Conservation (phyloP, 37 sponge, comb jelly and placozoan species). For the Corticium candelabrum region DNA sequence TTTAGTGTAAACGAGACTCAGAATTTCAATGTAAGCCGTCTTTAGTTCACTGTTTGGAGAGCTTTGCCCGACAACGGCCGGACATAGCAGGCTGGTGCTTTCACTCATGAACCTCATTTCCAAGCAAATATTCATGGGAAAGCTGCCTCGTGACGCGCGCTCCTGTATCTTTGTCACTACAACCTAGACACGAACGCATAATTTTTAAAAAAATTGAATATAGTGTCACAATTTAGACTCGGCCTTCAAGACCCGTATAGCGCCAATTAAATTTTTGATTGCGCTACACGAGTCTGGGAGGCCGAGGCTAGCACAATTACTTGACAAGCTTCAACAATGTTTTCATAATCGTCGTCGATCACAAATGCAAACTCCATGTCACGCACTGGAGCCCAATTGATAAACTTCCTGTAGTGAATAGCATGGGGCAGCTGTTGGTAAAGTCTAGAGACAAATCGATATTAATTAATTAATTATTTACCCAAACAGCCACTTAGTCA, state of each 20-base stretch:
- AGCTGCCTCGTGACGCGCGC: neutral
- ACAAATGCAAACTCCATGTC: neutral
- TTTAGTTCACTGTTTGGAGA: neutral
- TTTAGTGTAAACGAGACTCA: neutral
- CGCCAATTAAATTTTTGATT: too few species aligned
- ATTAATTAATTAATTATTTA: too few species aligned
- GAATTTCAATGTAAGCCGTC: neutral
- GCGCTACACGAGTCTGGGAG: neutral
- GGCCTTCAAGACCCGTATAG: too few species aligned
- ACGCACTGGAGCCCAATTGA: neutral
- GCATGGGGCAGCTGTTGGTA: neutral
- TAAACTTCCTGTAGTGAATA: neutral
- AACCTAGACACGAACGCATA: neutral
- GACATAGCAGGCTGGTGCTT: neutral
- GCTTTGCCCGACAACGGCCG: neutral
- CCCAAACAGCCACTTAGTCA: too few species aligned
- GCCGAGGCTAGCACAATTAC: neutral
- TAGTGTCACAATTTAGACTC: too few species aligned
- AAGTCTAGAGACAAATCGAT: neutral
- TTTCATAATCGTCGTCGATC: neutral
- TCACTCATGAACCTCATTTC: neutral
- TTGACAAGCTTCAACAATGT: neutral
- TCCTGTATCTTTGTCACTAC: neutral
- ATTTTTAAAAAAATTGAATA: neutral
- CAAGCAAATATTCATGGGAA: constrained; percentile 2